Conservation (phyloP, 2,797 vertebrate genomes). For the Acomys russatus region DNA sequence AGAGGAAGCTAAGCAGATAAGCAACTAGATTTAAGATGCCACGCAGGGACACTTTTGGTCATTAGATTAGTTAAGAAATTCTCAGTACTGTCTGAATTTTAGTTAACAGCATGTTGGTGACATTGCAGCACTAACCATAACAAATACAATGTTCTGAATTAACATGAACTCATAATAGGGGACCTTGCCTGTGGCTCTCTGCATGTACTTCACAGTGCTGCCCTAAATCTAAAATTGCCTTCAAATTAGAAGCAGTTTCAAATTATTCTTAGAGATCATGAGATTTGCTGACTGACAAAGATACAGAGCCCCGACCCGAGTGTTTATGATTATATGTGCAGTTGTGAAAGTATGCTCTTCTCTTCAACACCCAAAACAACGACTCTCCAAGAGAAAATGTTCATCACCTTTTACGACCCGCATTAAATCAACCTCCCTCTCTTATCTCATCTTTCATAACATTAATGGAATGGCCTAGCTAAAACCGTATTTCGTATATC, state of each 20-base stretch:
- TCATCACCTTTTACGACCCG: neutral
- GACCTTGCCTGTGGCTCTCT: neutral
- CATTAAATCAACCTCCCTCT: neutral
- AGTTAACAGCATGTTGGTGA: neutral
- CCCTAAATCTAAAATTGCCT: neutral
- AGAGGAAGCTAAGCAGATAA: neutral
- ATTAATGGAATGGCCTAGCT: neutral
- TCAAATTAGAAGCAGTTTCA: neutral
- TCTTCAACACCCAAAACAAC: neutral
- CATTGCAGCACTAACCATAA: neutral
- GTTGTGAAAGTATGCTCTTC: neutral
- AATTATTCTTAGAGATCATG: neutral
- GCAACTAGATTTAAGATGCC: neutral
- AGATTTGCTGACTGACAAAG: neutral
- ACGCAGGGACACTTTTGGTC: neutral
- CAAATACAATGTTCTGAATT: neutral
- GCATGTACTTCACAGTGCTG: neutral
- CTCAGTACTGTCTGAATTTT: neutral
- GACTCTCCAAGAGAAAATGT: neutral
- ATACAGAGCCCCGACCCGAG: neutral
- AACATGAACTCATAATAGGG: neutral
- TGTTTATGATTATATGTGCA: neutral
- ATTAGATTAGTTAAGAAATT: neutral
- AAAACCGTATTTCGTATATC: neutral
- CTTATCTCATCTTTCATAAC: neutral